Evolutionary conservation across 2,888 invertebrate species (phyloP).

Genomic region (Thereva nobilitata): DNA sequence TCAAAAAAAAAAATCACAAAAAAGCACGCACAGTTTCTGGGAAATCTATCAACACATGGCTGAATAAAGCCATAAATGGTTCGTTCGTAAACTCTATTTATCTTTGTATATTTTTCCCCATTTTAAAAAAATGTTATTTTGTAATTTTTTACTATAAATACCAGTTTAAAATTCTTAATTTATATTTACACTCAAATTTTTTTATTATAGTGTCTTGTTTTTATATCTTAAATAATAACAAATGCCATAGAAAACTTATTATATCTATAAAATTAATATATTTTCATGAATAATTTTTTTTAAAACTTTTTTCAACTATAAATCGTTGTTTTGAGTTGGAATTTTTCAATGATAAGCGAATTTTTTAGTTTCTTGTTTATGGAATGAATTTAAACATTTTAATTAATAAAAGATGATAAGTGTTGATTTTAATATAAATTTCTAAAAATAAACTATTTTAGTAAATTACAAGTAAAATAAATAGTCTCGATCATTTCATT

Average conservation of each 20-base stretch:
- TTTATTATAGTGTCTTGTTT: background rate
- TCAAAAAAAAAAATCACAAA: conserved; percentile 18
- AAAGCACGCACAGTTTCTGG: conserved; percentile 45
- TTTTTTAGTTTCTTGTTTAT: background rate
- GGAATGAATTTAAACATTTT: too few species aligned
- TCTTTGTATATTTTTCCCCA: conserved; percentile 26
- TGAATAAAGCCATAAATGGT: conserved; percentile 44
- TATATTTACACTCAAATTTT: background rate
- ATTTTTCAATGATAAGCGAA: background rate
- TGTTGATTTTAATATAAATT: too few species aligned
- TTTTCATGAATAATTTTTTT: background rate
- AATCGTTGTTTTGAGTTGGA: conserved; percentile 47
- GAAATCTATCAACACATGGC: conserved; percentile 45
- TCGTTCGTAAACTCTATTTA: conserved; percentile 35
- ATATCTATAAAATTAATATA: too few species aligned
- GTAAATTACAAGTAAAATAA: too few species aligned
- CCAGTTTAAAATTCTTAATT: background rate
- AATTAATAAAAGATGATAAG: too few species aligned
- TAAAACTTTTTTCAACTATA: conserved; percentile 12
- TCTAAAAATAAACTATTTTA: too few species aligned
- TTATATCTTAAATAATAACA: too few species aligned
- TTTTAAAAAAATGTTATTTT: conserved; percentile 19
- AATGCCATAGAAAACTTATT: too few species aligned
- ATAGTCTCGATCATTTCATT: too few species aligned
- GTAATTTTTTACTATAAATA: conserved; percentile 12